Evolutionary conservation across 1,140 invertebrate species (phyloP).

Genomic region (Microvelia longipes): DNA sequence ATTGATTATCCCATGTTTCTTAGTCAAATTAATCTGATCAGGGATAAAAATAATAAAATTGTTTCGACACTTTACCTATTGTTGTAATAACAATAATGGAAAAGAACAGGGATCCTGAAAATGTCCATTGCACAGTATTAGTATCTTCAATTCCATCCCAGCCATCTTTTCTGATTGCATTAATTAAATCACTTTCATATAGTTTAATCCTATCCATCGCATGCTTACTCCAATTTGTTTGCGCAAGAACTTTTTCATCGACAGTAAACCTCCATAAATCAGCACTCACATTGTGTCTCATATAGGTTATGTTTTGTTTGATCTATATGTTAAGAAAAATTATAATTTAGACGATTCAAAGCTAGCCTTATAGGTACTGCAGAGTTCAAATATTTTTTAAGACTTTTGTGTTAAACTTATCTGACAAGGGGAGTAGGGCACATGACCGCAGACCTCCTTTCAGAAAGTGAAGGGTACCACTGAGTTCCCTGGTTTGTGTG

Average conservation of each 20-base stretch:
- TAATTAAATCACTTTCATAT: slow-evolving; percentile 67
- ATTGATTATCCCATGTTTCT: no score
- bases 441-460: no score
- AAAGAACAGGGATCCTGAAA: slow-evolving; percentile 83
- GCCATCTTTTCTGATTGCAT: slow-evolving; percentile 71
- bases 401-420: no score
- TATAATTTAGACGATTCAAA: neutral
- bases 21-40: no score
- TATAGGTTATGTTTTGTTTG: slow-evolving; percentile 55
- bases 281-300: slow-evolving; percentile 56
- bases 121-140: slow-evolving; percentile 68
- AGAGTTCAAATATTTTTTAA: no score
- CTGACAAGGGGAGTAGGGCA: no score
- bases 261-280: slow-evolving; percentile 64
- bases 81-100: slow-evolving; percentile 95
- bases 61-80: no score
- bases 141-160: slow-evolving; percentile 79
- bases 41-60: no score
- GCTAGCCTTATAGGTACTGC: no score
- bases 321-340: slow-evolving; percentile 43
- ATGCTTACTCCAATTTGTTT: slow-evolving; percentile 53
- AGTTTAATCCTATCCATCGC: slow-evolving; percentile 42
- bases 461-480: no score
- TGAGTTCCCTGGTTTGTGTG: no score
- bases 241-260: slow-evolving; percentile 42